phyloP scores from a whole-genome alignment of 1,140 invertebrate species.

The Eumaeus atala region DNA sequence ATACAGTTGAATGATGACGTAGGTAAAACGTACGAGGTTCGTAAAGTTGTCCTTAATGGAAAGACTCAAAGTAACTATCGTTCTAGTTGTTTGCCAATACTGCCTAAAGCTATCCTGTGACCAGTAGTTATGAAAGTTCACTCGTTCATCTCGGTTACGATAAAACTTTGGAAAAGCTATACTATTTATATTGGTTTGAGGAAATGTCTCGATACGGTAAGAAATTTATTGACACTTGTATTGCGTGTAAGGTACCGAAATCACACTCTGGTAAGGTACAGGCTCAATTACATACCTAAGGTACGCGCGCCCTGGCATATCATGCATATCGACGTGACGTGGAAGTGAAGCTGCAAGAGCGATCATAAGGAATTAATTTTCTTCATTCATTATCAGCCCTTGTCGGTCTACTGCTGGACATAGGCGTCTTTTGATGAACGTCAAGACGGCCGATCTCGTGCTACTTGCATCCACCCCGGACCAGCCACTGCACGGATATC shows the following conservation, averaged over 20 bases:
- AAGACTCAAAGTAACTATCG: conserved; percentile 11
- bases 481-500: too few species aligned
- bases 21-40: conserved; percentile 13
- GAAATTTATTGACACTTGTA: conserved; percentile 23
- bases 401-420: too few species aligned
- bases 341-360: conserved; percentile 31
- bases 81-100: conserved; percentile 15
- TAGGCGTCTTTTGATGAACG: too few species aligned
- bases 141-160: conserved; percentile 35
- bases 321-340: conserved; percentile 32
- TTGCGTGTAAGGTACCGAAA: conserved; percentile 20
- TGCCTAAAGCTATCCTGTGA: conserved; percentile 21
- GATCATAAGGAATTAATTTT: conserved; percentile 25
- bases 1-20: not conserved
- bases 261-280: conserved; percentile 30
- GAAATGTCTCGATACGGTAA: conserved; percentile 19
- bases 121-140: conserved; percentile 22
- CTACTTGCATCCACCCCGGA: too few species aligned
- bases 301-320: conserved; percentile 27
- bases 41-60: conserved; percentile 3
- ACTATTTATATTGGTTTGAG: conserved; percentile 22
- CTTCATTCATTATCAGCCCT: too few species aligned
- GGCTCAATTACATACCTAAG: conserved; percentile 31
- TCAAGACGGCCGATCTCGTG: too few species aligned
- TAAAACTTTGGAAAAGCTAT: conserved; percentile 32